Base-by-base conservation (phyloP, 2,113 vertebrate species). In the Pseudois nayaur region DNA sequence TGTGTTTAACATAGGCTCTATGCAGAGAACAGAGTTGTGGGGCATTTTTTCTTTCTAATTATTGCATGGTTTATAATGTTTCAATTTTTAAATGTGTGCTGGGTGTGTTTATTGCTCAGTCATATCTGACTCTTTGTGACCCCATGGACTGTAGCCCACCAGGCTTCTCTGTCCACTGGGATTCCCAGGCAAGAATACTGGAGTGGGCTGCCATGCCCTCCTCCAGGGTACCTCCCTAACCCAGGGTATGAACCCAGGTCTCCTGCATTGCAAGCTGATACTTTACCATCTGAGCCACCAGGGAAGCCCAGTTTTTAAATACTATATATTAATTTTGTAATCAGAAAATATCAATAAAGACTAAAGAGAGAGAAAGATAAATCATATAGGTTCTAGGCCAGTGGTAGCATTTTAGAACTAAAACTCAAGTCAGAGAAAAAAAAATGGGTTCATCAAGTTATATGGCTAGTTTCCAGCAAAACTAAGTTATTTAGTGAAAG, bases 291-390 rank as follows among this genome's bases (percentile, higher is more conserved):
- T n/a, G 62, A 67, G 62, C 62, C 62, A 67, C 16, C 62, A n/a
- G 33, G 33, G 62, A 67, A 67, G 33, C 62, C 62, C 62, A 67
- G 33, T 67, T 67, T 71, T 71, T 79, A 36, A 94, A 96, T 23
- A 81, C 27, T 87, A 87, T 33, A 0, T 55, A 62, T 79, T 95
- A 91, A 94, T 81, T 83, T 94, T 87, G 0, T 94, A 94, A 87
- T 90, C 33, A 92, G 5, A 97, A 95, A 93, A 89, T 89, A 91
- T 25, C 31, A 95, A n/a, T 62, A 89, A 91, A 55, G 27, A 59
- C 29, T 62, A 55, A 31, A 84, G 52, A 90, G 31, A 71, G 21
- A 86, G n/a, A 93, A 10, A 36, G 29, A 40, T 12, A 82, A 10
- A 89, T 43, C 45, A 83, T 67, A 13, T 21, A 93, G 52, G 14